These are phyloP conservation scores for Peromyscus nudipes DNA, from an alignment of 2,797 vertebrate genomes.

Conservation along the genomic window DNA sequence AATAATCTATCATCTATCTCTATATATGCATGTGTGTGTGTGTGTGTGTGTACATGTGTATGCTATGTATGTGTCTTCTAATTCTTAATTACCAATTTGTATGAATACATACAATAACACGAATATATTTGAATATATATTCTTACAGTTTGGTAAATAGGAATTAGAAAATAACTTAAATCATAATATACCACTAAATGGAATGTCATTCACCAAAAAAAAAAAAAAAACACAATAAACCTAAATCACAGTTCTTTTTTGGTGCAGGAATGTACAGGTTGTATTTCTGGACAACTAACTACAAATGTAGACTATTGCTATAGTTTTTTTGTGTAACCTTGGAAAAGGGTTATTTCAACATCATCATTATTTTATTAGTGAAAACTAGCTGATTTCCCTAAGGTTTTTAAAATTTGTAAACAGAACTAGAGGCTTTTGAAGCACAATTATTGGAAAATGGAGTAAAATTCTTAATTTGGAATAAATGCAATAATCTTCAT, in stretches of 20 bases:
- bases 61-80: neutral
- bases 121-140: neutral
- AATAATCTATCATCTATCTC: too few relatives aligned
- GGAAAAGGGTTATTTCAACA: constrained; percentile 76
- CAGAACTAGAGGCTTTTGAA: constrained; percentile 59
- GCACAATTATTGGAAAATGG: constrained; percentile 76
- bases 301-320: constrained; percentile 69
- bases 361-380: constrained; percentile 78
- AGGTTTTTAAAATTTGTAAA: constrained; percentile 77
- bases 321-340: constrained; percentile 63
- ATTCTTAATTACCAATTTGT: neutral
- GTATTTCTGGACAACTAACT: constrained; percentile 66
- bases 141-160: neutral
- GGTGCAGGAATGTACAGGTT: constrained; percentile 29
- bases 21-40: neutral
- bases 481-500: constrained; percentile 71
- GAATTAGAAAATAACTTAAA: neutral
- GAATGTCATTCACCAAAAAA: neutral
- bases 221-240: neutral
- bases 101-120: neutral
- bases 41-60: neutral
- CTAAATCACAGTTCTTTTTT: constrained; percentile 27
- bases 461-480: constrained; percentile 75
- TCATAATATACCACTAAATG: neutral
- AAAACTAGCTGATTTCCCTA: constrained; percentile 73